These are phyloP conservation scores for Vesta saturnalis DNA, from an alignment of 2,888 invertebrate species.

Conservation along the genomic window DNA sequence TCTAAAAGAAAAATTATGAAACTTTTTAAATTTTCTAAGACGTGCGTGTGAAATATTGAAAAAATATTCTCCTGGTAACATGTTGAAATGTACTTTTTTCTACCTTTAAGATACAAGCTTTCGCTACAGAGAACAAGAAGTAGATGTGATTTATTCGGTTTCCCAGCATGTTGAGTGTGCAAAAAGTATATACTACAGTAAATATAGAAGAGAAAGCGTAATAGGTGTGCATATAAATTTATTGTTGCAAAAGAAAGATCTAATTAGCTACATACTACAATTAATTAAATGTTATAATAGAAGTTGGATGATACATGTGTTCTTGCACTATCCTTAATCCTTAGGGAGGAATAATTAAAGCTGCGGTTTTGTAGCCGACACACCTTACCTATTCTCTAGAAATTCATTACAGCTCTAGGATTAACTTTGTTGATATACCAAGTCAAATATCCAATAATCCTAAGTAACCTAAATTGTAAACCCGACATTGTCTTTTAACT, in stretches of 20 bases:
- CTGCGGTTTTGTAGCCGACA: slow-evolving; percentile 22
- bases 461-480: too few relatives aligned
- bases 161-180: background rate
- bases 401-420: too few relatives aligned
- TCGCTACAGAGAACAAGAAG: background rate
- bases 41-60: background rate
- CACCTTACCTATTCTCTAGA: slow-evolving; percentile 27
- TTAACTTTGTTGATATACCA: too few relatives aligned
- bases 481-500: too few relatives aligned
- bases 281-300: slow-evolving; percentile 23
- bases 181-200: too few relatives aligned
- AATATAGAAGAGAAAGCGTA: background rate
- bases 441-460: too few relatives aligned
- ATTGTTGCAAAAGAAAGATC: background rate
- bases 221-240: background rate
- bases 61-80: background rate
- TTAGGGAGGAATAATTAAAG: slow-evolving; percentile 32
- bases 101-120: background rate
- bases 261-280: slow-evolving; percentile 16
- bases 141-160: slow-evolving; percentile 1
- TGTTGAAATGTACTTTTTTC: slow-evolving; percentile 1
- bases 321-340: slow-evolving; percentile 19
- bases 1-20: background rate
- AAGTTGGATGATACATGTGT: slow-evolving; percentile 20
- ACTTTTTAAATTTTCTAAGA: background rate